Percentiles rank a stretch among this genome's conserved stretches.
These are phyloP conservation scores for Caloenas nicobarica DNA, from an alignment of 2,113 vertebrate genomes.

Conservation along the genomic window DNA sequence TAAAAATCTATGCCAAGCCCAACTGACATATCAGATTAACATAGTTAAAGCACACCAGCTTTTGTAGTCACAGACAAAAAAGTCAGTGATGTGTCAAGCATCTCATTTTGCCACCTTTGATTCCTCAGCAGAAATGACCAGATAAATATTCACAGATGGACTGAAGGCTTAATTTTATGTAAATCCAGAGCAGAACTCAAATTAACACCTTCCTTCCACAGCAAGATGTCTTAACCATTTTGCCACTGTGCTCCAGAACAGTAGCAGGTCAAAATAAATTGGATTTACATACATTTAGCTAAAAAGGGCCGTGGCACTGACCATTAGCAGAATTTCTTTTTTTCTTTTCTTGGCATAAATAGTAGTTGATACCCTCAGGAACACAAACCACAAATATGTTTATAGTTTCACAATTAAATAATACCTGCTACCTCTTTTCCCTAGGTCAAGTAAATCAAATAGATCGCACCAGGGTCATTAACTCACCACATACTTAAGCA, in stretches of 20 bases:
- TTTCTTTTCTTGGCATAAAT: not conserved
- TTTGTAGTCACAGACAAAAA: slow-evolving; percentile 16
- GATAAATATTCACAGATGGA: slow-evolving; percentile 32
- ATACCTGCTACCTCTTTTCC: not conserved
- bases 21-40: not conserved
- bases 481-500: rapidly evolving
- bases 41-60: not conserved
- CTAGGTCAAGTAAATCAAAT: not conserved
- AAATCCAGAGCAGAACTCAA: slow-evolving; percentile 28
- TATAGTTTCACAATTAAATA: not conserved
- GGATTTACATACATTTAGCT: not conserved
- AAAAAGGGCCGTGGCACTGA: not conserved
- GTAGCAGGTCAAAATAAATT: not conserved
- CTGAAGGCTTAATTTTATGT: slow-evolving; percentile 27
- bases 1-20: slow-evolving; percentile 18
- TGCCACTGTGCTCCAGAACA: not conserved
- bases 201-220: not conserved
- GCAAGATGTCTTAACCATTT: not conserved
- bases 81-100: slow-evolving; percentile 11
- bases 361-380: not conserved
- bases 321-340: not conserved
- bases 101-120: slow-evolving; percentile 6
- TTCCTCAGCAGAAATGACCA: slow-evolving; percentile 17
- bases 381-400: not conserved
- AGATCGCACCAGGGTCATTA: not conserved